These are phyloP conservation scores for Siniperca chuatsi DNA, from an alignment of 2,113 vertebrate species.

Conservation along the genomic window DNA sequence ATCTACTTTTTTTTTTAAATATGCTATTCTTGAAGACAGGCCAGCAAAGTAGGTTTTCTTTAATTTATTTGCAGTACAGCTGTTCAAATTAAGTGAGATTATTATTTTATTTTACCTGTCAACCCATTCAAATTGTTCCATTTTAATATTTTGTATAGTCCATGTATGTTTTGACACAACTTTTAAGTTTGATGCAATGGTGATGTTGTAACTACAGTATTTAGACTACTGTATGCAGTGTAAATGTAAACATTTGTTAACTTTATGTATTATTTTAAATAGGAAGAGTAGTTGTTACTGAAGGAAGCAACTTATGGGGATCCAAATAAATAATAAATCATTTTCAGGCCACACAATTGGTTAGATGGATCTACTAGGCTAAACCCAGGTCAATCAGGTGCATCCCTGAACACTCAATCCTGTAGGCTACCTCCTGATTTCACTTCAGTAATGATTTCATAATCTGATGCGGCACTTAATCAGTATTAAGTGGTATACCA, in stretches of 20 bases:
- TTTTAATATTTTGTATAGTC: neutral
- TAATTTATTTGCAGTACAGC: neutral
- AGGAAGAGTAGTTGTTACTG: neutral
- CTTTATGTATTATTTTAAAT: neutral
- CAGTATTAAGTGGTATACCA: neutral
- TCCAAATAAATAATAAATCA: neutral
- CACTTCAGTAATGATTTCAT: neutral
- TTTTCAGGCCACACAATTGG: neutral
- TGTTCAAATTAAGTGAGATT: neutral
- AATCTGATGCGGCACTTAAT: neutral
- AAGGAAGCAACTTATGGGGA: neutral
- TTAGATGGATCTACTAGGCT: neutral
- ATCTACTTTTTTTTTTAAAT: neutral
- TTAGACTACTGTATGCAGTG: neutral
- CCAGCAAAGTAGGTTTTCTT: neutral
- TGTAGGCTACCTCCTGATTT: neutral
- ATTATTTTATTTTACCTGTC: neutral
- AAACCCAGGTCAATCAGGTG: neutral
- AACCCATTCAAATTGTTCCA: neutral
- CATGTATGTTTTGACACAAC: neutral
- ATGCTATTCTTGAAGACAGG: neutral
- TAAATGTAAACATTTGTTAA: neutral
- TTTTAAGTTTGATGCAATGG: neutral
- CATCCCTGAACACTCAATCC: neutral
- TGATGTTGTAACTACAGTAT: neutral